Conservation (phyloP, 2,888 invertebrate genomes). For the Agrochola lota region DNA sequence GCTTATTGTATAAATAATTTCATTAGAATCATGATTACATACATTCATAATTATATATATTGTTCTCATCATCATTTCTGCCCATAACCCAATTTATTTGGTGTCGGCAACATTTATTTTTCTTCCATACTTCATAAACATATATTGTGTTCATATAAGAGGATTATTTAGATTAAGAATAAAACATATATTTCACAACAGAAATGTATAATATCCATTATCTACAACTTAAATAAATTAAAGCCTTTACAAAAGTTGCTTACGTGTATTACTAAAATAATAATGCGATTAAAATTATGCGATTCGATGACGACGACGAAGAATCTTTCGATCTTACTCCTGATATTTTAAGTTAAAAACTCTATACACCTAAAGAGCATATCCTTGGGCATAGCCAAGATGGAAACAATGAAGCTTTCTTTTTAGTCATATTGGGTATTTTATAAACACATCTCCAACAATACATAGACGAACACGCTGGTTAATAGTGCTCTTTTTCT, state of each 20-base stretch:
- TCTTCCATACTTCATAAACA: too few relatives aligned
- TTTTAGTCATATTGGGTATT: slow-evolving; percentile 4
- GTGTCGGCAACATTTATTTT: too few relatives aligned
- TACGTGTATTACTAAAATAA: slow-evolving; percentile 56
- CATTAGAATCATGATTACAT: slow-evolving; percentile 34
- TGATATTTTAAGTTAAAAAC: slow-evolving; percentile 38
- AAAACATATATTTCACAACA: slow-evolving; percentile 62
- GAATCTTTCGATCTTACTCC: slow-evolving; percentile 28
- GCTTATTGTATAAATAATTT: background rate
- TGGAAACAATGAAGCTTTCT: slow-evolving; percentile 2
- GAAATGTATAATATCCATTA: slow-evolving; percentile 69
- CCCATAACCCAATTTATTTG: too few relatives aligned
- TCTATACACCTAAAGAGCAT: slow-evolving; percentile 31
- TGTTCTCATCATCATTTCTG: background rate
- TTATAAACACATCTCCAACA: too few relatives aligned
- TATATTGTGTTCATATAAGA: background rate
- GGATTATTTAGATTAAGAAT: slow-evolving; percentile 39
- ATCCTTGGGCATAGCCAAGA: slow-evolving; percentile 20
- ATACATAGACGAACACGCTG: background rate
- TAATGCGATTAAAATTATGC: slow-evolving; percentile 56
- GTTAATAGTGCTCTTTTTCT: background rate
- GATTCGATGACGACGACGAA: slow-evolving; percentile 23
- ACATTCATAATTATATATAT: background rate
- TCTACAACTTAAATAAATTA: slow-evolving; percentile 84
- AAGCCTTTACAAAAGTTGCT: slow-evolving; percentile 79